Base-by-base conservation (phyloP, 2,797 vertebrate species). In the Onychomys leucogaster region DNA sequence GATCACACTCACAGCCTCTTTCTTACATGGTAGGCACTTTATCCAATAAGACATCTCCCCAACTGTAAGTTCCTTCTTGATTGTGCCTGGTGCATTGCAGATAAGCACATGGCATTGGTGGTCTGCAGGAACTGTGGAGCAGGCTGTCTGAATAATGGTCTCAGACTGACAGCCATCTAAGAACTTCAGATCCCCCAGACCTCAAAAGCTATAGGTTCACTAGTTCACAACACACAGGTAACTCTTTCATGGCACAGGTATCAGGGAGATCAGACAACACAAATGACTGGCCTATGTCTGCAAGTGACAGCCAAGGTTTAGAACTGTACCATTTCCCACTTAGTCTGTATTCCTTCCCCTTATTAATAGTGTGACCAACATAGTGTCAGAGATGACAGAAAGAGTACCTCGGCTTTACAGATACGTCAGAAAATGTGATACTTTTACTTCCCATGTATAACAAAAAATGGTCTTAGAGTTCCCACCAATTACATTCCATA, bases 401-500 rank as follows among this genome's bases (percentile, higher is more conserved):
- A 57, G 57, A 55, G 25, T 65, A 32, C 73, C 17, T 88, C 81
- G 57, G 5, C 81, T 52, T 89, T 93, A 75, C 6, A 6, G 1
- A 8, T 61, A 32, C 46, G 52, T 71, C 63, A 89, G 46, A 55
- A 87, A 96, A 94, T 63, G 29, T 41, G 32, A 21, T 86, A 16
- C 49, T 69, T 88, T 59, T 78, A 87, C 37, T 90, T 88, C 67
- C 91, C 16, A 2, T 59, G 0, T 61, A 69, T 81, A 94, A 86
- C 81, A 75, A 93, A 37, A 57, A 63, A 19, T n/a, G 52, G 9
- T 89, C 65, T 80, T 93, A 67, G 77, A 94, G 67, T 95, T 78
- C 78, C 52, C 65, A 55, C n/a, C 17, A 73, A 57, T 75, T 81
- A 84, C 12, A 69, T 84, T 32, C 71, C 84, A 76, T 41, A 67